Conservation (phyloP, 2,797 vertebrate genomes). For the Chromobotia macracanthus region DNA sequence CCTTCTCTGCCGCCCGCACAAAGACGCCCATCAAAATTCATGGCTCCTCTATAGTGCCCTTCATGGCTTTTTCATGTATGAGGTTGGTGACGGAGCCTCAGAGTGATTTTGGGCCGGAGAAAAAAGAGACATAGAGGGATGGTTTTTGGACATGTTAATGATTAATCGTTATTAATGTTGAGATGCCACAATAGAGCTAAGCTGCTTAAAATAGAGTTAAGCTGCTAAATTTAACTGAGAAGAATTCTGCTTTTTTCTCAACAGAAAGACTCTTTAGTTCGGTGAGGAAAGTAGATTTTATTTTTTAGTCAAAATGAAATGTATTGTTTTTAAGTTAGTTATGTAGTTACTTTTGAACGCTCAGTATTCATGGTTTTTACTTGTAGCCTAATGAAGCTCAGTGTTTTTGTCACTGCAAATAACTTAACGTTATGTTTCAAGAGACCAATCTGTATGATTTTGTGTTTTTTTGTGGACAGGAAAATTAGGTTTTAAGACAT, state of each 20-base stretch:
- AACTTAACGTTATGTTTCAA: not conserved
- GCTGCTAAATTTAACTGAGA: not conserved
- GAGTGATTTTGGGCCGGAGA: not conserved
- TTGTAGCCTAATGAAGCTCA: not conserved
- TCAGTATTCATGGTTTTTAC: not conserved
- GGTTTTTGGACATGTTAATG: not conserved
- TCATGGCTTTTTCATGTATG: not conserved
- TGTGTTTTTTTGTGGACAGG: too few species aligned
- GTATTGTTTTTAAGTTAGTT: not conserved
- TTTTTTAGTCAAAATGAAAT: not conserved
- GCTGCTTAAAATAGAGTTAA: too few species aligned
- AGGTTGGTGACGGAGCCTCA: not conserved
- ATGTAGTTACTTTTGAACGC: not conserved
- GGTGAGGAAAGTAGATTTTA: not conserved
- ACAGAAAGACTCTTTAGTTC: not conserved
- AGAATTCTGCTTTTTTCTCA: not conserved
- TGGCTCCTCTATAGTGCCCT: slow-evolving; percentile 65
- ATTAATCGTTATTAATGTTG: not conserved
- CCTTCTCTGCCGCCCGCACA: slow-evolving; percentile 57
- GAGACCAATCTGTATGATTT: too few species aligned
- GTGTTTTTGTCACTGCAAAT: not conserved
- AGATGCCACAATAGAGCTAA: not conserved
- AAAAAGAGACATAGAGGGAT: not conserved
- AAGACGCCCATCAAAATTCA: slow-evolving; percentile 85
- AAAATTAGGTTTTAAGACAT: too few species aligned